Evolutionary conservation across 2,888 invertebrate species (phyloP), one percentile per base, ranked within the genome.

Genomic region (Drosophila setosimentum): DNA sequence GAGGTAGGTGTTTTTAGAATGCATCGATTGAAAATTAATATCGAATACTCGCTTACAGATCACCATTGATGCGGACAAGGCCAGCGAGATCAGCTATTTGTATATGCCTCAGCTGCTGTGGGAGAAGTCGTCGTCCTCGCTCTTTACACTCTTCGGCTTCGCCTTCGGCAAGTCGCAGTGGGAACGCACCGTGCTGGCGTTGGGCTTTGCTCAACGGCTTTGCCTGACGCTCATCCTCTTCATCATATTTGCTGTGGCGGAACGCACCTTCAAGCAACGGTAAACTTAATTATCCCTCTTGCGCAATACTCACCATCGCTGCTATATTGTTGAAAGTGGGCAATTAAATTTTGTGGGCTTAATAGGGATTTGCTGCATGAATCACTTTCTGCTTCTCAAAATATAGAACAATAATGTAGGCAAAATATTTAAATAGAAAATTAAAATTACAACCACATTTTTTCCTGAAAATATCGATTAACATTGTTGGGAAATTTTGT

Each of bases 221-320:
- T 94, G 95, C 24, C 93, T 97, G 10, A 96, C 96, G 18, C 95
- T 95, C 1, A 94, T 98, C 58, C 95, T 98, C 75, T 99, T 99
- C 93, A 98, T 99, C 92, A 94, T 99, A 13, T 94, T 99, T 76
- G 96, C 98, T 18, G 98, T 99, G 5, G 98, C 98, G 0, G 99
- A 99, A 93, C 95, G 98, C 74, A 98, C 99, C 0, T 99, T 98
- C 93, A 98, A 98, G 90, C 98, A 99, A 93, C 94, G 93, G 93
- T 93, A 78, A 68, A 40, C 18, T 58, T 0, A 3, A 42, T 2
- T 16, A 4, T 37, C 18, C 37, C 37, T 37, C 37, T 3, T 37
- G 18, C 37, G 8, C 18, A 18, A 8, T 37, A 3, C 8, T 37
- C 2, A 18, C 37, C 18, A 18, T 18, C 37, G 18, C 8, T 45